phyloP scores from a whole-genome alignment of 2,888 invertebrate species.

The Halictus quadricinctus region DNA sequence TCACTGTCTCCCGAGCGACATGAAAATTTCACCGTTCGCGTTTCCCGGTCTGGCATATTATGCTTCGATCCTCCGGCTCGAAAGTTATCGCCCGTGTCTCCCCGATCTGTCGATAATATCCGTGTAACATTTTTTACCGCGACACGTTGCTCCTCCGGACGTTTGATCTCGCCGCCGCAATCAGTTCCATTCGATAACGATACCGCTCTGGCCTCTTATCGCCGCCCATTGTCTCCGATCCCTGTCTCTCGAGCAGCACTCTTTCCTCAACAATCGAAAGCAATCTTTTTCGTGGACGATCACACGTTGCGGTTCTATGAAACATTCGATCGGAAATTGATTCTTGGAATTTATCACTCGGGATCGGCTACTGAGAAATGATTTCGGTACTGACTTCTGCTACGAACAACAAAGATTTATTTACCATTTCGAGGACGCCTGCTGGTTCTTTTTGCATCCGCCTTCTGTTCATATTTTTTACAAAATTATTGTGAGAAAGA shows the following conservation, averaged over 20 bases:
- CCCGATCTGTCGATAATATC: constrained; percentile 13
- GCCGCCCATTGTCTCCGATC: background rate
- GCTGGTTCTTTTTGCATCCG: background rate
- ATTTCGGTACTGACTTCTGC: no score
- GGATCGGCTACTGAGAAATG: background rate
- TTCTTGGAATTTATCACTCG: background rate
- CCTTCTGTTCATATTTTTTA: background rate
- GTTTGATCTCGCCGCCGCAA: constrained; percentile 66
- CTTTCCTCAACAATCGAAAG: background rate
- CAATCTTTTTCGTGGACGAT: background rate
- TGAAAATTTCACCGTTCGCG: constrained; percentile 13
- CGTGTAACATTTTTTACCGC: constrained; percentile 3
- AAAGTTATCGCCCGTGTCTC: constrained; percentile 8
- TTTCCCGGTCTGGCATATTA: background rate
- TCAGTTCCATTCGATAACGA: constrained; percentile 57
- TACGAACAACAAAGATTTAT: no score
- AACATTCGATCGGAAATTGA: background rate
- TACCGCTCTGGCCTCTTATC: constrained; percentile 54
- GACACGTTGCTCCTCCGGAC: constrained; percentile 22
- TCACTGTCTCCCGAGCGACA: background rate
- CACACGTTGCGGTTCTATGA: background rate
- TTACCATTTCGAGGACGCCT: no score
- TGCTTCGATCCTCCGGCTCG: background rate
- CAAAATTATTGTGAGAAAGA: background rate
- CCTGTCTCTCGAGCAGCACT: background rate